Percentiles rank a stretch among this genome's conserved stretches.
These are phyloP conservation scores for Stigmatopora nigra DNA, from an alignment of 2,113 vertebrate genomes.

Conservation along the genomic window DNA sequence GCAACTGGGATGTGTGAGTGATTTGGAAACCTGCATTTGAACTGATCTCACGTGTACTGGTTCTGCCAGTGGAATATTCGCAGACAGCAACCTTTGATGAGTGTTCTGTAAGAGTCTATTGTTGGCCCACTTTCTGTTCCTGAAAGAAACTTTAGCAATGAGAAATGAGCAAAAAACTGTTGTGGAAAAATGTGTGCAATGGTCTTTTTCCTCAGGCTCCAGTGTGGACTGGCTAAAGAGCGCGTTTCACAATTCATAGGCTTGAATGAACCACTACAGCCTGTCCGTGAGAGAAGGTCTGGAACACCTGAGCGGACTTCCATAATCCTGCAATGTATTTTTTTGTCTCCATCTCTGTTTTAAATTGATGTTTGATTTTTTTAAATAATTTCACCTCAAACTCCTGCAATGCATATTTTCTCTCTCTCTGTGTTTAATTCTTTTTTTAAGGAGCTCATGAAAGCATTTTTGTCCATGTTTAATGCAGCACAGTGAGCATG, in stretches of 20 bases:
- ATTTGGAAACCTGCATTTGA: constrained; percentile 32
- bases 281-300: constrained; percentile 45
- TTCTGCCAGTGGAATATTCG: constrained; percentile 39
- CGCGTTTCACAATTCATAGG: constrained; percentile 60
- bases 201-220: constrained; percentile 6
- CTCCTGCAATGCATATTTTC: too few species aligned
- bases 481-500: constrained; percentile 18
- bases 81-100: constrained; percentile 42
- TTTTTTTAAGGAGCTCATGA: background rate
- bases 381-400: too few species aligned
- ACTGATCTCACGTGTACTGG: constrained; percentile 28
- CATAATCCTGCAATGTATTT: too few species aligned
- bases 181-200: constrained; percentile 34
- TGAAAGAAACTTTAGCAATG: constrained; percentile 25
- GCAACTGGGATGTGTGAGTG: constrained; percentile 20
- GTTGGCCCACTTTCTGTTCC: constrained; percentile 55
- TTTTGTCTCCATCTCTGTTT: too few species aligned
- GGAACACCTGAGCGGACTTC: constrained; percentile 30
- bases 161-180: constrained; percentile 41
- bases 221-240: constrained; percentile 22
- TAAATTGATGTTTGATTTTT: too few species aligned
- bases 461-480: constrained; percentile 16
- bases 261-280: constrained; percentile 57
- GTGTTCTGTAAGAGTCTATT: constrained; percentile 58
- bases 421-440: too few species aligned